A percentile compares a stretch with the other conserved stretches of the same genome.
Evolutionary conservation across 2,888 invertebrate genomes (phyloP).

Genomic region (Drosophila diplacantha): DNA sequence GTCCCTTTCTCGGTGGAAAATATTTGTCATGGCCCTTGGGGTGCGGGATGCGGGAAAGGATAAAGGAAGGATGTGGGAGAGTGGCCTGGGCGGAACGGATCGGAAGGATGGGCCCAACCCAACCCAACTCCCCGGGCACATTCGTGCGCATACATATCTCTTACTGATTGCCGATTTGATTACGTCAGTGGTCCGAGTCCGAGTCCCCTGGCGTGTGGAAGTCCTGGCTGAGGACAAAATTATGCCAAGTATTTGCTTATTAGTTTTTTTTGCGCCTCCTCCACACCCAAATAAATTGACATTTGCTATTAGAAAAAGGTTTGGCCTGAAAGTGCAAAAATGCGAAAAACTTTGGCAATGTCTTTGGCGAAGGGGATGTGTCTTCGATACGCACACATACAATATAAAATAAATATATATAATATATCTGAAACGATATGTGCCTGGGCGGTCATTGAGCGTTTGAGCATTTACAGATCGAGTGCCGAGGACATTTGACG

Average conservation of each 20-base stretch:
- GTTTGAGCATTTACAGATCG: slow-evolving; percentile 42
- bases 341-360: slow-evolving; percentile 59
- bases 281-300: slow-evolving; percentile 55
- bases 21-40: slow-evolving; percentile 20
- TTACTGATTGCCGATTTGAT: slow-evolving; percentile 67
- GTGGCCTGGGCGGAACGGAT: background rate
- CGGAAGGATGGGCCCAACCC: slow-evolving; percentile 7
- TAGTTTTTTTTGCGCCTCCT: slow-evolving; percentile 47
- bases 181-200: slow-evolving; percentile 62
- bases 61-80: slow-evolving; percentile 1
- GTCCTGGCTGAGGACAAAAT: slow-evolving; percentile 50
- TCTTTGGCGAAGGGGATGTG: slow-evolving; percentile 20
- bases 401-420: slow-evolving; percentile 6
- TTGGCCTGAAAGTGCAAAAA: slow-evolving; percentile 54
- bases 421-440: slow-evolving; percentile 36
- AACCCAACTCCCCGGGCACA: slow-evolving; percentile 47
- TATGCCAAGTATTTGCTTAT: slow-evolving; percentile 72
- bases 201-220: slow-evolving; percentile 52
- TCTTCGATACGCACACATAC: background rate
- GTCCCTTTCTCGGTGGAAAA: slow-evolving; percentile 29
- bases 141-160: slow-evolving; percentile 63
- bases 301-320: slow-evolving; percentile 68
- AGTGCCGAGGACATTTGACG: slow-evolving; percentile 19
- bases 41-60: background rate
- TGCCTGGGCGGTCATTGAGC: slow-evolving; percentile 19